A percentile compares a stretch with the other conserved stretches of the same genome.
Conservation (phyloP, 2,113 vertebrate species). For the Bungarus multicinctus region DNA sequence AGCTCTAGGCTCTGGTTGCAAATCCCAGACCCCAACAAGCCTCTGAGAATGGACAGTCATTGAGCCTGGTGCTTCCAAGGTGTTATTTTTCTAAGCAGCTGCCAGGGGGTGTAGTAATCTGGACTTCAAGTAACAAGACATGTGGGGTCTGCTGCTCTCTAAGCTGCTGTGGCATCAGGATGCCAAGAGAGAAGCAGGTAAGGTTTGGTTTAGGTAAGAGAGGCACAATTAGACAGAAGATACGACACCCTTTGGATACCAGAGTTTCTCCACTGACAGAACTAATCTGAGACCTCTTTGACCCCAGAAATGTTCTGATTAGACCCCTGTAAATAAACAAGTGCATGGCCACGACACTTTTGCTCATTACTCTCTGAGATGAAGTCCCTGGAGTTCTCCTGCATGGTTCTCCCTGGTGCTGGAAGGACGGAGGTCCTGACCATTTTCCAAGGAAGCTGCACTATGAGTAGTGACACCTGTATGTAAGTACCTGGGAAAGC, state of each 20-base stretch:
- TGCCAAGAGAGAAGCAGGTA: background rate
- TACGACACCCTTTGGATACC: background rate
- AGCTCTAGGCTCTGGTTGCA: background rate
- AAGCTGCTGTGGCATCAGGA: fast-evolving
- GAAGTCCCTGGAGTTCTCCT: background rate
- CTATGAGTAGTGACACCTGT: background rate
- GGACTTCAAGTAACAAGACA: fast-evolving
- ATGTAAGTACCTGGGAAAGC: background rate
- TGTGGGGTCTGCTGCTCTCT: background rate
- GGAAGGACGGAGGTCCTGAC: background rate
- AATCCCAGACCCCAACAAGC: fast-evolving
- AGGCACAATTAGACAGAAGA: too few relatives aligned
- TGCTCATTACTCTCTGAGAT: background rate
- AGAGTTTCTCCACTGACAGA: background rate
- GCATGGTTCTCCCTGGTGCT: background rate
- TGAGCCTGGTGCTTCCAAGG: background rate
- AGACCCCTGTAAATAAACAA: background rate
- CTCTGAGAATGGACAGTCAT: fast-evolving
- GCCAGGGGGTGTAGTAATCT: fast-evolving
- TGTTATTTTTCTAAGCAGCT: background rate
- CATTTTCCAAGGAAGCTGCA: background rate
- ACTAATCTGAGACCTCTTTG: background rate
- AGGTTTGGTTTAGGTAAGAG: background rate
- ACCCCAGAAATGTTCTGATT: background rate
- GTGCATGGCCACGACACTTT: background rate